A percentile compares a stretch with the other conserved stretches of the same genome.
phyloP scores from a whole-genome alignment of 2,113 vertebrate species.

The Thinocorus orbignyianus region DNA sequence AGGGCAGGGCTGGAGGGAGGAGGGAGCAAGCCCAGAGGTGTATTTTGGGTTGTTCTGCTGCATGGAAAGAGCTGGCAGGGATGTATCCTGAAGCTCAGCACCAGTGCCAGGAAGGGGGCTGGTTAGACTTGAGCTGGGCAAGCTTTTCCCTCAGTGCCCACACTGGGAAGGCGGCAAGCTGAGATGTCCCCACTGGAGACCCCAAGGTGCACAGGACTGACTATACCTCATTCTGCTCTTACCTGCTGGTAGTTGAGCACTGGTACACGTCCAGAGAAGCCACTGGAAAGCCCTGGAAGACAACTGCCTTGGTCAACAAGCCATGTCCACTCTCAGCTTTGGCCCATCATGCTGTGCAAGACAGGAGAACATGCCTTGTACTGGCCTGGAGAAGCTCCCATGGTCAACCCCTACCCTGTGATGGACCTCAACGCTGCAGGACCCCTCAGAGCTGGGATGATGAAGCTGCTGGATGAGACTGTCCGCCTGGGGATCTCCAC shows the following conservation, averaged over 20 bases:
- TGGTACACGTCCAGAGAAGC: not conserved
- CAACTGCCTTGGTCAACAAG: not conserved
- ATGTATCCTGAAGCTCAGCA: not conserved
- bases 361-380: not conserved
- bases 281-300: not conserved
- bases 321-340: not conserved
- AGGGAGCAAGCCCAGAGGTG: not conserved
- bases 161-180: not conserved
- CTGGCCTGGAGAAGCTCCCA: not conserved
- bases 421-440: not conserved
- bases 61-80: not conserved
- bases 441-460: not conserved
- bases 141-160: not conserved
- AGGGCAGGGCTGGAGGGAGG: not conserved
- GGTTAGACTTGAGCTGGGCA: not conserved
- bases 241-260: not conserved
- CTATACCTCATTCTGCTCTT: fast-evolving
- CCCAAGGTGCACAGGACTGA: not conserved
- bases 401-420: not conserved
- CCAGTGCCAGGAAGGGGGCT: not conserved
- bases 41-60: not conserved
- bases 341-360: not conserved
- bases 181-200: not conserved
- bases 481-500: no score
- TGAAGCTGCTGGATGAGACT: not conserved